These are phyloP conservation scores for Heliconius congener DNA, from an alignment of 1,140 invertebrate genomes.

Conservation along the genomic window DNA sequence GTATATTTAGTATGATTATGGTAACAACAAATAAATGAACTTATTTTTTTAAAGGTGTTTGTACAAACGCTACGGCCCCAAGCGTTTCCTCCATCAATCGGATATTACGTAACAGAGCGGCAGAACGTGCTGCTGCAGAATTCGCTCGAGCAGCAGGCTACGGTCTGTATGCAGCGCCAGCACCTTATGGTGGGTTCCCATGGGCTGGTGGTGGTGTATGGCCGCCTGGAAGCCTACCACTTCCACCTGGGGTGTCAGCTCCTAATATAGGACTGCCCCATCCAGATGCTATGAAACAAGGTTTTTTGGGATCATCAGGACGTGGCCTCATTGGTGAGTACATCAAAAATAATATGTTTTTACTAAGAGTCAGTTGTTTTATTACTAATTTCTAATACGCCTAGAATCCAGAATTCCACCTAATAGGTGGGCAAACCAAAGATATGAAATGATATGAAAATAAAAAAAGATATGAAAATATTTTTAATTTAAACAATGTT, in stretches of 20 bases:
- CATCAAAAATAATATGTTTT: not conserved
- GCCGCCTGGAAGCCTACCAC: constrained; percentile 73
- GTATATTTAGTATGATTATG: not conserved
- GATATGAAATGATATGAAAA: no score
- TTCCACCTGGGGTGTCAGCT: constrained; percentile 78
- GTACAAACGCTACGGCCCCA: constrained; percentile 94
- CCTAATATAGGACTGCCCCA: constrained; percentile 79
- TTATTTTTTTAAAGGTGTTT: constrained; percentile 83
- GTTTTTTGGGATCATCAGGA: constrained; percentile 80
- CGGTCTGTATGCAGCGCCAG: constrained; percentile 89
- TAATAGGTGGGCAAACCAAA: no score
- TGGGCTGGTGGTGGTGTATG: constrained; percentile 81
- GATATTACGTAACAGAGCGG: constrained; percentile 94
- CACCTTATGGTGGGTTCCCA: constrained; percentile 85
- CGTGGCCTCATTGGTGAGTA: constrained; percentile 72
- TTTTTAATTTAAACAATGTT: no score
- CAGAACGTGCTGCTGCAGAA: constrained; percentile 95
- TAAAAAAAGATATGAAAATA: no score
- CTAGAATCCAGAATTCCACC: no score
- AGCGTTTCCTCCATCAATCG: constrained; percentile 96
- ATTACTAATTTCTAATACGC: not conserved
- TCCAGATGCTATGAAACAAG: constrained; percentile 81
- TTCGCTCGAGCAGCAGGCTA: constrained; percentile 95
- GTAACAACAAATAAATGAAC: not conserved
- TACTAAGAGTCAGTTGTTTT: not conserved